phyloP scores from a whole-genome alignment of 2,797 vertebrate species.

The Miichthys miiuy region DNA sequence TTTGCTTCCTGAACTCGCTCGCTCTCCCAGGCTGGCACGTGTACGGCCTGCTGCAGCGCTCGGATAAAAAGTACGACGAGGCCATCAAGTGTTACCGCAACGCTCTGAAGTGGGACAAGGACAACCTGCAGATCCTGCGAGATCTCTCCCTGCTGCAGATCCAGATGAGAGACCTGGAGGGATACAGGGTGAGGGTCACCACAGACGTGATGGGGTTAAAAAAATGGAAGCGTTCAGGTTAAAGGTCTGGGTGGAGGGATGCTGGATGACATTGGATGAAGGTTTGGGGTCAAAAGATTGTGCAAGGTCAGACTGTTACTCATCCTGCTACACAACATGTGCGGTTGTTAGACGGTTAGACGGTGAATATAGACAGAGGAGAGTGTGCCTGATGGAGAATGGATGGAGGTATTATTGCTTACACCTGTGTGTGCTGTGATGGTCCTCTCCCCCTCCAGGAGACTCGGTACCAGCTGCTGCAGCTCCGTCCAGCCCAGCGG shows the following conservation, averaged over 20 bases:
- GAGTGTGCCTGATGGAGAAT: background rate
- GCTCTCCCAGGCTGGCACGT: slow-evolving; percentile 95
- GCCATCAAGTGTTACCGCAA: slow-evolving; percentile 99
- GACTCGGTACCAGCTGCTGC: slow-evolving; percentile 91
- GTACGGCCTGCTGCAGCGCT: slow-evolving; percentile 97
- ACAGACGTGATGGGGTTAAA: background rate
- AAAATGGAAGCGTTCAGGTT: background rate
- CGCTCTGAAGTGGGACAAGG: slow-evolving; percentile 99
- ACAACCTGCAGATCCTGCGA: slow-evolving; percentile 99
- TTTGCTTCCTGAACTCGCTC: slow-evolving; percentile 24
- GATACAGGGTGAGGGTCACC: slow-evolving; percentile 92
- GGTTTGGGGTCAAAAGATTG: background rate
- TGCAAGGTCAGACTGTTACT: background rate
- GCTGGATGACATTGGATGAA: background rate
- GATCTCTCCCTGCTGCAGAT: slow-evolving; percentile 98
- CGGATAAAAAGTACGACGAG: slow-evolving; percentile 99
- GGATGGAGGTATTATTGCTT: background rate
- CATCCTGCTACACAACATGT: background rate
- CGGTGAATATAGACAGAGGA: background rate
- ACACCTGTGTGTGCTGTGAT: background rate
- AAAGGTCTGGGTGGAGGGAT: background rate
- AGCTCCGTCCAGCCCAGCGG: slow-evolving; percentile 93
- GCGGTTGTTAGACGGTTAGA: background rate
- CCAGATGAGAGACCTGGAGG: slow-evolving; percentile 99
- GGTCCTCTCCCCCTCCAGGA: slow-evolving; percentile 24